A percentile compares a stretch with the other conserved stretches of the same genome.
Conservation (phyloP, 2,888 invertebrate species). For the Pegoplata infirma region DNA sequence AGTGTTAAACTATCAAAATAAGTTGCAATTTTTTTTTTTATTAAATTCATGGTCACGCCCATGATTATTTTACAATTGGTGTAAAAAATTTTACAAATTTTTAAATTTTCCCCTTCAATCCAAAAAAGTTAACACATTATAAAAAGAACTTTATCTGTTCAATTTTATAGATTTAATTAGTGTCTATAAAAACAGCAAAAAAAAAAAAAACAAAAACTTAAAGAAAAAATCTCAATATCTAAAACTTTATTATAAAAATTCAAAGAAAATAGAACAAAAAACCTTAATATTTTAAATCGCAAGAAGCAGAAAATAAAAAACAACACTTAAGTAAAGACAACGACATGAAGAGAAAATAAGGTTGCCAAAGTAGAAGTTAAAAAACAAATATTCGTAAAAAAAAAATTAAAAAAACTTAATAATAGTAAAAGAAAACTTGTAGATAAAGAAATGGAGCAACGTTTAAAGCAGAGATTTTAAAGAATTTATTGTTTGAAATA, state of each 20-base stretch:
- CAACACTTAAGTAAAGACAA: not conserved
- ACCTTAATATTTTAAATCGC: slow-evolving; percentile 17
- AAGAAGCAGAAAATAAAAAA: slow-evolving; percentile 12
- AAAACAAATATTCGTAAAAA: slow-evolving; percentile 26
- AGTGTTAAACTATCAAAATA: too few relatives aligned
- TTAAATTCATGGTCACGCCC: too few relatives aligned
- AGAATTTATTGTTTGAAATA: not conserved
- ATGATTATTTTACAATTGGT: too few relatives aligned
- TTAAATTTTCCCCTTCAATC: too few relatives aligned
- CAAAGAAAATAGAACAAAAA: not conserved
- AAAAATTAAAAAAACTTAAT: slow-evolving; percentile 12
- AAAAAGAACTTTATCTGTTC: not conserved
- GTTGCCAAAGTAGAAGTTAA: slow-evolving; percentile 37
- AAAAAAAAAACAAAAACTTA: slow-evolving; percentile 1
- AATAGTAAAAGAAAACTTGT: slow-evolving; percentile 11
- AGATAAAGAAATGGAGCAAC: slow-evolving; percentile 49
- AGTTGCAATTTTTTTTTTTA: too few relatives aligned
- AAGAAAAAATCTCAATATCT: not conserved
- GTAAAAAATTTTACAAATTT: not conserved
- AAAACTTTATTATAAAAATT: not conserved
- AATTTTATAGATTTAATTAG: slow-evolving; percentile 8
- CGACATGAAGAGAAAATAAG: slow-evolving; percentile 4
- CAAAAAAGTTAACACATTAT: not conserved
- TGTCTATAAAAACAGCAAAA: slow-evolving; percentile 34
- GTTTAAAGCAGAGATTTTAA: slow-evolving; percentile 5